Percentiles rank a stretch among this genome's conserved stretches.
Conservation (phyloP, 2,113 vertebrate species). For the Pseudorectes ferrugineus region DNA sequence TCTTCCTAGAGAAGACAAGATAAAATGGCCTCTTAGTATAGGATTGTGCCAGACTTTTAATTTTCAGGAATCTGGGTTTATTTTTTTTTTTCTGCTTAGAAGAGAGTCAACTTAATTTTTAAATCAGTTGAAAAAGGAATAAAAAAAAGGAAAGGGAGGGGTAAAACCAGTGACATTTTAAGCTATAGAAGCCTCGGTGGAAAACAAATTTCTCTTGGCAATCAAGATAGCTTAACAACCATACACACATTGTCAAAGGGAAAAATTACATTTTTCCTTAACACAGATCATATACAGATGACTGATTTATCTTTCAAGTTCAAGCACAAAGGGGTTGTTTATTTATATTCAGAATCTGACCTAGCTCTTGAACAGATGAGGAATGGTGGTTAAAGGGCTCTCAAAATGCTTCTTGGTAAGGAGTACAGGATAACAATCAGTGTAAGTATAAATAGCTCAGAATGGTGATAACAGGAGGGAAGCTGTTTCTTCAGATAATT, state of each 20-base stretch:
- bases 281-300: constrained; percentile 69
- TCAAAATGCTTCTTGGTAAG: constrained; percentile 42
- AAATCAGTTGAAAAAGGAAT: constrained; percentile 52
- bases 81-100: neutral
- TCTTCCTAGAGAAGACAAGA: constrained; percentile 59
- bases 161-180: constrained; percentile 45
- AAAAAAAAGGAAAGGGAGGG: neutral
- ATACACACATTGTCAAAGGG: constrained; percentile 69
- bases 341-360: constrained; percentile 63
- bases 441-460: neutral
- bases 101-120: constrained; percentile 60
- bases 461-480: constrained; percentile 15
- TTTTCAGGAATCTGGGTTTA: constrained; percentile 61
- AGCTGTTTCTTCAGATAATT: constrained; percentile 29
- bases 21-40: constrained; percentile 58
- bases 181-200: constrained; percentile 39
- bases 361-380: constrained; percentile 46
- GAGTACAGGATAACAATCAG: constrained; percentile 2
- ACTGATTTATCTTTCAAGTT: constrained; percentile 74
- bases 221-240: constrained; percentile 74
- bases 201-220: constrained; percentile 71
- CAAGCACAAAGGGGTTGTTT: constrained; percentile 66
- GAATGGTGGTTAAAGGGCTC: constrained; percentile 27
- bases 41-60: constrained; percentile 61
- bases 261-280: constrained; percentile 74